These are phyloP conservation scores for Globodera ellingtonae DNA, from an alignment of 1,140 invertebrate genomes.

Conservation along the genomic window DNA sequence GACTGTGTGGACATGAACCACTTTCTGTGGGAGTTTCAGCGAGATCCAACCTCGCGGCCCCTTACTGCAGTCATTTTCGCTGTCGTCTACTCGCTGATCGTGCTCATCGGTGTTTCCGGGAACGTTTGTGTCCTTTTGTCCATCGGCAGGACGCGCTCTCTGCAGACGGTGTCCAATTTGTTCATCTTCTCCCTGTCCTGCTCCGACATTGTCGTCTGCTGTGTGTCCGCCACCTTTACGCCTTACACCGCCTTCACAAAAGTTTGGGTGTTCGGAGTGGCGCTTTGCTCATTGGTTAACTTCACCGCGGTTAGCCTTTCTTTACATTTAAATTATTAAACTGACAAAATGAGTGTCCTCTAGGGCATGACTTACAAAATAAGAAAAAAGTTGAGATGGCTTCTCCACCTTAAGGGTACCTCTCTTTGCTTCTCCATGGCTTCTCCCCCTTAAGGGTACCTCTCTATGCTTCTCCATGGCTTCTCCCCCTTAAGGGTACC, in stretches of 20 bases:
- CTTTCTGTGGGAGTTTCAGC: slow-evolving; percentile 29
- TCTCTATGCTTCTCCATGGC: slow-evolving; percentile 54
- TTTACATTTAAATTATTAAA: too few species aligned
- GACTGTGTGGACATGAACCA: slow-evolving; percentile 40
- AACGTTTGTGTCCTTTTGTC: slow-evolving; percentile 44
- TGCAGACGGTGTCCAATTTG: slow-evolving; percentile 65
- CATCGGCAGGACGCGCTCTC: slow-evolving; percentile 42
- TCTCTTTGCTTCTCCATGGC: slow-evolving; percentile 54
- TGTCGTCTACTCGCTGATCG: slow-evolving; percentile 43
- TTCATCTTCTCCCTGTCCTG: slow-evolving; percentile 60
- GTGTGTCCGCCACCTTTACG: slow-evolving; percentile 58
- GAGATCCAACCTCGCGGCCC: slow-evolving; percentile 37
- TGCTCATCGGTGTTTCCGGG: slow-evolving; percentile 38
- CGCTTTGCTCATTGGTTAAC: slow-evolving; percentile 52
- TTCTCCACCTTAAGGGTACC: slow-evolving; percentile 48
- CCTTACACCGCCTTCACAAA: slow-evolving; percentile 63
- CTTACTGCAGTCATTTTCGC: slow-evolving; percentile 32
- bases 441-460: slow-evolving; percentile 47
- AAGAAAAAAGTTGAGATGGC: too few species aligned
- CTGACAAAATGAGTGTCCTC: too few species aligned
- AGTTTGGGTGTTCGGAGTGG: slow-evolving; percentile 58
- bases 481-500: slow-evolving; percentile 46
- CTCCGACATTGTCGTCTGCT: slow-evolving; percentile 62
- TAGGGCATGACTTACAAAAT: too few species aligned
- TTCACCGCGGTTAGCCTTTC: slow-evolving; percentile 49